These are phyloP conservation scores for Cylas formicarius DNA, from an alignment of 1,140 invertebrate genomes.

Conservation along the genomic window DNA sequence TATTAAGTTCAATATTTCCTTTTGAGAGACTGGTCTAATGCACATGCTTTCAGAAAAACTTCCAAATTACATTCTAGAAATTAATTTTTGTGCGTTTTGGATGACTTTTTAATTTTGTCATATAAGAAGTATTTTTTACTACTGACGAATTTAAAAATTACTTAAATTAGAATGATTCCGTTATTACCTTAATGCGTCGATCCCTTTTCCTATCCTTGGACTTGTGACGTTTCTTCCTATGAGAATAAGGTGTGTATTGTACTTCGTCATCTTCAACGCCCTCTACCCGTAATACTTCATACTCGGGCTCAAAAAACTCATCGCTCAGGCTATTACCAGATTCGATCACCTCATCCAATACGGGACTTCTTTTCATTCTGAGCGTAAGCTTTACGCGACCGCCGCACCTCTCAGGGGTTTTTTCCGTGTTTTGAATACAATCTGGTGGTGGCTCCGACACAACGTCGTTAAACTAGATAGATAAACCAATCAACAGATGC, in stretches of 20 bases:
- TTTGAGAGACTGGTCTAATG: too few relatives aligned
- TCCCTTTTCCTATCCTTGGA: constrained; percentile 48
- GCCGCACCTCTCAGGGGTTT: constrained; percentile 41
- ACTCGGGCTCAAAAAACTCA: constrained; percentile 62
- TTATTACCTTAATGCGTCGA: constrained; percentile 17
- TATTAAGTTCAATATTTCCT: too few relatives aligned
- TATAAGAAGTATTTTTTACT: too few relatives aligned
- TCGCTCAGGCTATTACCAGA: constrained; percentile 65
- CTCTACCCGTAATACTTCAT: constrained; percentile 75
- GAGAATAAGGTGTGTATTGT: constrained; percentile 36
- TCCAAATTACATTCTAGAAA: too few relatives aligned
- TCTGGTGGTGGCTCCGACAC: constrained; percentile 18
- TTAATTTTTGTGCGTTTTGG: too few relatives aligned
- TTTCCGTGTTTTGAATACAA: constrained; percentile 24
- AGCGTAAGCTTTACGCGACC: constrained; percentile 71
- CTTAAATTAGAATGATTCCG: too few relatives aligned
- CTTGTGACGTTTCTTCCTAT: constrained; percentile 61
- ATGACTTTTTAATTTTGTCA: too few relatives aligned
- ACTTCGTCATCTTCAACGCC: constrained; percentile 51
- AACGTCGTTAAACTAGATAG: constrained; percentile 5
- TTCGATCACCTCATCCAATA: constrained; percentile 77
- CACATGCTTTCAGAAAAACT: too few relatives aligned
- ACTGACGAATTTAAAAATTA: too few relatives aligned
- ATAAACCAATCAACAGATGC: background rate
- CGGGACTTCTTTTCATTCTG: constrained; percentile 77